Evolutionary conservation across 2,888 invertebrate genomes (phyloP), one percentile per base, ranked within the genome.

Genomic region (Pyrgus malvae): DNA sequence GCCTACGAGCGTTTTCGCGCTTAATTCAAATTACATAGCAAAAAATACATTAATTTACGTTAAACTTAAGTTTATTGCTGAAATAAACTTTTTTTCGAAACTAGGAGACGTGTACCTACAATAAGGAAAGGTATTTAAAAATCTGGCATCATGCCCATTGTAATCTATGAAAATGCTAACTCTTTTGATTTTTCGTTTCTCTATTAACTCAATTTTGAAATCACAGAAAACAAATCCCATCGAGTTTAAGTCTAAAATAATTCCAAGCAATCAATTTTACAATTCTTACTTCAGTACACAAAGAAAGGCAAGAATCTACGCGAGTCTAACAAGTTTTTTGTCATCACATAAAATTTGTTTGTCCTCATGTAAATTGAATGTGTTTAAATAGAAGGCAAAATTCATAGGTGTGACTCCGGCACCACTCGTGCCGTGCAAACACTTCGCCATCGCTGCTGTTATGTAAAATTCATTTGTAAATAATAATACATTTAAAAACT

Each of bases 291-390:
- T n/a, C 16, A 37, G 8, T 25, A 35, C 16, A 17, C 19, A 46
- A 35, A 37, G 19, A 46, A 51, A 45, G 17, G 46, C 40, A n/a
- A n/a, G 33, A 23, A 45, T 6, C 21, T 21, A 21, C 19, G 49
- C 16, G 23, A 33, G 23, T 12, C 27, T 12, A 17, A 12, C 19
- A 27, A 40, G 29, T 44, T 33, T 59, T 56, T 60, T 46, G 56
- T 50, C 54, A 40, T 55, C 56, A 51, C 49, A 48, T 46, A 35
- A 60, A 61, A 60, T 56, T 44, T 67, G 61, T 67, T 66, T 64
- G 63, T 59, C 65, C 57, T 72, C 65, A 76, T 76, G 76, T 72
- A 72, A 74, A 76, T 80, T 69, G 66, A 62, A 73, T 74, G 68
- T 69, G 69, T 63, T 61, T 63, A 66, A 67, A 70, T 64, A 68